Conservation (phyloP, 2,113 vertebrate genomes). For the Heteronetta atricapilla region DNA sequence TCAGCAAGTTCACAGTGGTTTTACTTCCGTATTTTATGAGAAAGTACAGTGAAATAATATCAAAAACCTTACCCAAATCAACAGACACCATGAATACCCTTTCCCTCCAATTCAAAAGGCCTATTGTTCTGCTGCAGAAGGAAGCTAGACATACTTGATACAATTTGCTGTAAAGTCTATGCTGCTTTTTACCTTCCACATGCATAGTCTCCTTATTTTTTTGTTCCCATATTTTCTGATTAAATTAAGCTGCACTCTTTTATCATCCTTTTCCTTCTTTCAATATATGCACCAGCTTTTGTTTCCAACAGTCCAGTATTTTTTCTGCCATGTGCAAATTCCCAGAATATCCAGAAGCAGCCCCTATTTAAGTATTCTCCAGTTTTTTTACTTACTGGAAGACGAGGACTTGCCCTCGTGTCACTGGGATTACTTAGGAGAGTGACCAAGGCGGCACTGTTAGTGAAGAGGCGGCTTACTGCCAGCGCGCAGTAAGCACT, state of each 20-base stretch:
- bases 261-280: background rate
- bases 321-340: background rate
- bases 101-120: background rate
- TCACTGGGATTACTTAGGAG: slow-evolving; percentile 18
- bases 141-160: background rate
- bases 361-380: background rate
- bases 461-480: slow-evolving; percentile 30
- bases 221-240: background rate
- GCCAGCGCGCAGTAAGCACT: slow-evolving; percentile 34
- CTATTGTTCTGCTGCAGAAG: background rate
- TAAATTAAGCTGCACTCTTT: background rate
- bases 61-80: background rate
- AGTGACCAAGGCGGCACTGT: slow-evolving; percentile 7
- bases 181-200: background rate
- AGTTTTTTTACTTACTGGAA: background rate
- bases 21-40: background rate
- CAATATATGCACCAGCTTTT: background rate
- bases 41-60: background rate
- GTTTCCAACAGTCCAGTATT: background rate
- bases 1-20: background rate
- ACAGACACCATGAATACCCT: background rate
- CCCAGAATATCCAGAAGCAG: background rate
- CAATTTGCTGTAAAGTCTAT: background rate
- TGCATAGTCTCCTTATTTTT: background rate
- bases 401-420: background rate